phyloP scores from a whole-genome alignment of 2,113 vertebrate genomes.

The Apaloderma vittatum region DNA sequence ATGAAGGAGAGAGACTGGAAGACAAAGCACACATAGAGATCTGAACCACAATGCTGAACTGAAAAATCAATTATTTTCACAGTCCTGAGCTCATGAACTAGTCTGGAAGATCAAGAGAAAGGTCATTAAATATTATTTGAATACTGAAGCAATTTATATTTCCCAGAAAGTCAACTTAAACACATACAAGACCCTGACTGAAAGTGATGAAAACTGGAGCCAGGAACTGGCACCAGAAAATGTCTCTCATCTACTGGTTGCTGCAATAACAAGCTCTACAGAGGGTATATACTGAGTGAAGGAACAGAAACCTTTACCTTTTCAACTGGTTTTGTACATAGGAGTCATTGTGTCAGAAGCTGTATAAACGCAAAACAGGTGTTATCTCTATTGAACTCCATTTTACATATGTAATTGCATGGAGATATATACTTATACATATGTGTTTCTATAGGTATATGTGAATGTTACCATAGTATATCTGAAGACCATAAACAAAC shows the following conservation, averaged over 20 bases:
- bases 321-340: neutral
- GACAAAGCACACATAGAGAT: neutral
- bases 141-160: neutral
- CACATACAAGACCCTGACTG: neutral
- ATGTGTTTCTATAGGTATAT: neutral
- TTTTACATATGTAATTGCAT: neutral
- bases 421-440: neutral
- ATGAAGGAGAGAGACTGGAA: neutral
- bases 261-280: neutral
- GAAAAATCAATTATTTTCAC: neutral
- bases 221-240: neutral
- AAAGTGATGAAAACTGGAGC: neutral
- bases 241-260: neutral
- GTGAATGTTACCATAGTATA: neutral
- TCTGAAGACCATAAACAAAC: neutral
- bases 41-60: neutral
- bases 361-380: neutral
- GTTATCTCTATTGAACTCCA: neutral
- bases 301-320: neutral
- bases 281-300: neutral
- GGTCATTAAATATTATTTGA: neutral
- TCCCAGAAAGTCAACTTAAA: neutral
- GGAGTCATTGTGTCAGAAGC: neutral
- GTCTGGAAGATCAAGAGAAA: neutral
- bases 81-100: neutral